Evolutionary conservation across 1,140 invertebrate species (phyloP), one percentile per base, ranked within the genome.

Genomic region (Aphaenogaster rudis): DNA sequence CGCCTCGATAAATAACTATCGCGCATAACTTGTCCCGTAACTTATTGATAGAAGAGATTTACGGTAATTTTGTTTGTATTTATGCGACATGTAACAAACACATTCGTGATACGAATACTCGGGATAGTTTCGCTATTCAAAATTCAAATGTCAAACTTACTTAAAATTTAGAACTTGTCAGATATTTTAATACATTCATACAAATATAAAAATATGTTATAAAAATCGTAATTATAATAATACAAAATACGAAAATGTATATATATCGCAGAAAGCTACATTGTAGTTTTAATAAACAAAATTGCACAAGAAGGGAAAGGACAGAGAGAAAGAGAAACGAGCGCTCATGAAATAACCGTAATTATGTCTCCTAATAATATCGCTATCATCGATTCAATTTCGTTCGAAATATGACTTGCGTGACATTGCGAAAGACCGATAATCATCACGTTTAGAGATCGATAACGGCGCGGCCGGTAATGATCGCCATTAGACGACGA

Each of bases 371-470:
- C 69, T 84, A 84, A 76, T 84, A 84, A 84, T 76, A 61, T 84
- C 80, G 13, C 39, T 45, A 84, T 84, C 72, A 84, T 84, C 80
- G 80, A 84, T 84, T 76, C 69, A 84, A 84, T 84, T 84, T 61
- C 80, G 54, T 48, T 74, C 69, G 54, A 84, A 74, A 71, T 74
- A 84, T 63, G 80, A 84, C 80, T 84, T 76, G 80, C 80, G 80
- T 84, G 80, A 84, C 80, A 54, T 74, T 74, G 69, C 69, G 69
- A 74, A 39, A 61, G 69, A n/a, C 80, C 69, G 80, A 84, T 84
- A 84, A 84, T 84, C 80, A 84, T 84, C 80, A 54, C 80, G 69
- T 84, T 84, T 84, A 76, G 72, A 82, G 80, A 84, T 84, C 80
- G 80, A 84, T 84, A 84, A 84, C 69, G 69, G 67, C 54, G 54